Evolutionary conservation across 1,140 invertebrate genomes (phyloP).

Genomic region (Aphaenogaster floridana): DNA sequence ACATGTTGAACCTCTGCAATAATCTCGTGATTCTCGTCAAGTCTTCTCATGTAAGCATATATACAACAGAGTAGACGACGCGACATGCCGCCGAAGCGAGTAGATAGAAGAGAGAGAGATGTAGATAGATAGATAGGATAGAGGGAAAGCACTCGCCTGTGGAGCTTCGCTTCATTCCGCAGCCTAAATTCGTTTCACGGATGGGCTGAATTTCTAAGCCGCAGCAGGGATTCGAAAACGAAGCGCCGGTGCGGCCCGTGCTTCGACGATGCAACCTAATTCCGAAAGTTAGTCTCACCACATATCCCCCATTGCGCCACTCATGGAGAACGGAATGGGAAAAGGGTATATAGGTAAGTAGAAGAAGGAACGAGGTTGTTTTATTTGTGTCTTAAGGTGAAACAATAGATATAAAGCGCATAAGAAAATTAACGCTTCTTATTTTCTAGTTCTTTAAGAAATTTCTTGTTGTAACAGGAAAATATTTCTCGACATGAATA

Average conservation of each 20-base stretch:
- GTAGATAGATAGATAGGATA: neutral
- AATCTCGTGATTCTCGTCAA: conserved; percentile 42
- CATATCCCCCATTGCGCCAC: conserved; percentile 28
- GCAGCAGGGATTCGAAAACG: conserved; percentile 71
- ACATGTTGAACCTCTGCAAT: conserved; percentile 32
- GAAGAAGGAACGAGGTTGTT: neutral
- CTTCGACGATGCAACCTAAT: conserved; percentile 69
- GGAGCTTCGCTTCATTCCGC: conserved; percentile 57
- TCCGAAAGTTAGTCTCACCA: conserved; percentile 44
- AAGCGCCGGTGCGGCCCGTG: conserved; percentile 49
- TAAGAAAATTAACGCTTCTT: neutral
- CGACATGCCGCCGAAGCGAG: neutral
- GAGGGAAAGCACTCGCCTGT: conserved; percentile 16
- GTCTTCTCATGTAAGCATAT: conserved; percentile 6
- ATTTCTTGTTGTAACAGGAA: neutral
- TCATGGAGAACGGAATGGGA: conserved; percentile 7
- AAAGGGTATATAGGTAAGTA: neutral
- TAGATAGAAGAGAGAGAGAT: neutral
- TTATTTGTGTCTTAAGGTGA: neutral
- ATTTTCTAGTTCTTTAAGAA: neutral
- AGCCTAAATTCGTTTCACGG: conserved; percentile 56
- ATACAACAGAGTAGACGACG: conserved; percentile 6
- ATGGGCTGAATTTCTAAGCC: conserved; percentile 62
- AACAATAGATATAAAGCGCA: neutral
- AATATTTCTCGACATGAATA: neutral